Conservation (phyloP, 2,797 vertebrate species). For the Sardinella longiceps region DNA sequence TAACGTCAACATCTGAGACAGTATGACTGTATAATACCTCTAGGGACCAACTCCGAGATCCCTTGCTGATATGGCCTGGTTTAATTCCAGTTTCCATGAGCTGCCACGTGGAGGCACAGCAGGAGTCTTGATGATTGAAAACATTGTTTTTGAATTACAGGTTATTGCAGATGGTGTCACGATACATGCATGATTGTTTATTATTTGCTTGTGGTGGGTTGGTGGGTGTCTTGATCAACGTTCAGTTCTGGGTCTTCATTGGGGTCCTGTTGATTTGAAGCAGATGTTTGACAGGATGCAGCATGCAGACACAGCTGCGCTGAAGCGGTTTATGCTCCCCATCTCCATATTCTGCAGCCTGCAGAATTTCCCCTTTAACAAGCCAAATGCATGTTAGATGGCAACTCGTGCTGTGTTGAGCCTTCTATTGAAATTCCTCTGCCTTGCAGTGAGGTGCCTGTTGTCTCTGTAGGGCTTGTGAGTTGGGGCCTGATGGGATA, state of each 20-base stretch:
- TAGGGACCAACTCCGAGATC: no score
- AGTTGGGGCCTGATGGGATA: slow-evolving; percentile 19
- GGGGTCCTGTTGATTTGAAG: neutral
- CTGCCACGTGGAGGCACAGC: no score
- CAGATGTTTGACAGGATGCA: neutral
- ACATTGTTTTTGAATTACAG: no score
- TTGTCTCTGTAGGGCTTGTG: slow-evolving; percentile 24
- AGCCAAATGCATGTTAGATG: no score
- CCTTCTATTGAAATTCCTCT: no score
- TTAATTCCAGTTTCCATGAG: no score
- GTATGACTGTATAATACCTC: no score
- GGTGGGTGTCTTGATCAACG: no score
- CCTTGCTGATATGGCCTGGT: no score
- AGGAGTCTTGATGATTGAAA: no score
- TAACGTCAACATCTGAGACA: no score
- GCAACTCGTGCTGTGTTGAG: no score
- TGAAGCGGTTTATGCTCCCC: neutral
- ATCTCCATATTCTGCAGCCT: neutral
- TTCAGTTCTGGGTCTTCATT: neutral
- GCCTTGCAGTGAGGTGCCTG: neutral
- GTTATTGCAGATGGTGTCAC: neutral
- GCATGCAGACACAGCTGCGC: neutral
- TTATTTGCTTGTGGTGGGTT: neutral
- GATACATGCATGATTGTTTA: neutral
- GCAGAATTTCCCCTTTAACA: slow-evolving; percentile 16